phyloP scores from a whole-genome alignment of 1,140 invertebrate species.

The Leptinotarsa lineolata region DNA sequence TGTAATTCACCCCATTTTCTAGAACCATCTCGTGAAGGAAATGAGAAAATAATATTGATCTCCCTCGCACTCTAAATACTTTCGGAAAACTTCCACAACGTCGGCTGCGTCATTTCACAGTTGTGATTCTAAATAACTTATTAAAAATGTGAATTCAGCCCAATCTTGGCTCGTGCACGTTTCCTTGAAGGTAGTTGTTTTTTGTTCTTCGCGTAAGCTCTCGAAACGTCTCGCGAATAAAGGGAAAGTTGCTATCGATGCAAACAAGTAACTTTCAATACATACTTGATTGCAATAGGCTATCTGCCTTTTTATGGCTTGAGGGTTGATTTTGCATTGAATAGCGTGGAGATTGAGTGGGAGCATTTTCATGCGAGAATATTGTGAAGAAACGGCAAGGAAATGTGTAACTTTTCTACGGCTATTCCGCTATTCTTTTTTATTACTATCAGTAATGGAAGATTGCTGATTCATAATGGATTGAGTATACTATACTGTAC shows the following conservation, averaged over 20 bases:
- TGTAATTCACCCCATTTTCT: too few species aligned
- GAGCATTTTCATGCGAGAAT: neutral
- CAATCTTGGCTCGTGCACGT: neutral
- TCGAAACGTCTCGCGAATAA: slow-evolving; percentile 2
- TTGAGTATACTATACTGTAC: too few species aligned
- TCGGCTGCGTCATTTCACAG: neutral
- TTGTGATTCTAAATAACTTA: neutral
- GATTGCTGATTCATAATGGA: too few species aligned
- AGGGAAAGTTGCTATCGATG: neutral
- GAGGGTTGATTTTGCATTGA: slow-evolving; percentile 3
- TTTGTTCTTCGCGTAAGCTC: neutral
- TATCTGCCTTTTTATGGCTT: slow-evolving; percentile 3
- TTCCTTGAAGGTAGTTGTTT: neutral
- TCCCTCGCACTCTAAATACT: neutral
- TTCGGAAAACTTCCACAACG: neutral
- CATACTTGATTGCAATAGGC: slow-evolving; percentile 8
- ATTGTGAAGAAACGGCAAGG: too few species aligned
- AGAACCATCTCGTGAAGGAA: neutral
- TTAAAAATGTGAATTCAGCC: neutral
- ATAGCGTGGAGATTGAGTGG: neutral
- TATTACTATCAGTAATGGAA: too few species aligned
- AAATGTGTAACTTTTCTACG: too few species aligned
- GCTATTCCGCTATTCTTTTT: too few species aligned
- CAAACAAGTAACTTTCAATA: slow-evolving; percentile 6
- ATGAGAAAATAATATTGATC: neutral